phyloP scores from a whole-genome alignment of 1,140 invertebrate species.

The Magallana ariakensis region DNA sequence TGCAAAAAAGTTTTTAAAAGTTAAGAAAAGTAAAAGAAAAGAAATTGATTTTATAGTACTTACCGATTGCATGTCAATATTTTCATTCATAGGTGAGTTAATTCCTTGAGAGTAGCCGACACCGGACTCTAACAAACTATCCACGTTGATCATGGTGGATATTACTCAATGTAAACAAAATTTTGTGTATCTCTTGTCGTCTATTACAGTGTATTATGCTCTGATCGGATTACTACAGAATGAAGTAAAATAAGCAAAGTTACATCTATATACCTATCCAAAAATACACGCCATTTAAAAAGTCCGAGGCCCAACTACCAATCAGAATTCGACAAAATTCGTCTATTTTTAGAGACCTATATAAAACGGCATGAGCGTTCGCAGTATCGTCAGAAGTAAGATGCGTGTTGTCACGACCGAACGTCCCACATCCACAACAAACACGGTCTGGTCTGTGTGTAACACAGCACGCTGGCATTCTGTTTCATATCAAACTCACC shows the following conservation, averaged over 20 bases:
- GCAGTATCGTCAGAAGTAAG: conserved; percentile 34
- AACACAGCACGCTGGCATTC: conserved; percentile 3
- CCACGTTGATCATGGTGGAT: conserved; percentile 33
- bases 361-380: conserved; percentile 33
- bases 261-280: conserved; percentile 52
- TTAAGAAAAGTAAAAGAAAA: neutral
- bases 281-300: conserved; percentile 36
- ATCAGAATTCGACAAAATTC: neutral
- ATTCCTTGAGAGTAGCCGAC: neutral
- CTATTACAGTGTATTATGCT: conserved; percentile 44
- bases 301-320: neutral
- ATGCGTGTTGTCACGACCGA: conserved; percentile 38
- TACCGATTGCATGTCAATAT: conserved; percentile 34
- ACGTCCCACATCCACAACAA: conserved; percentile 45
- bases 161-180: conserved; percentile 31
- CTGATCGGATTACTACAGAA: conserved; percentile 52
- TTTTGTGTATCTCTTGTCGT: conserved; percentile 38
- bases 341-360: conserved; percentile 55
- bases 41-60: neutral
- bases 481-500: conserved; percentile 19
- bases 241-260: conserved; percentile 49
- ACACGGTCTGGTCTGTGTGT: conserved; percentile 29
- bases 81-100: conserved; percentile 16
- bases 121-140: conserved; percentile 33
- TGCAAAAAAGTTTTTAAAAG: neutral